These are phyloP conservation scores for Tridacna crocea DNA, from an alignment of 2,888 invertebrate genomes.

Conservation along the genomic window DNA sequence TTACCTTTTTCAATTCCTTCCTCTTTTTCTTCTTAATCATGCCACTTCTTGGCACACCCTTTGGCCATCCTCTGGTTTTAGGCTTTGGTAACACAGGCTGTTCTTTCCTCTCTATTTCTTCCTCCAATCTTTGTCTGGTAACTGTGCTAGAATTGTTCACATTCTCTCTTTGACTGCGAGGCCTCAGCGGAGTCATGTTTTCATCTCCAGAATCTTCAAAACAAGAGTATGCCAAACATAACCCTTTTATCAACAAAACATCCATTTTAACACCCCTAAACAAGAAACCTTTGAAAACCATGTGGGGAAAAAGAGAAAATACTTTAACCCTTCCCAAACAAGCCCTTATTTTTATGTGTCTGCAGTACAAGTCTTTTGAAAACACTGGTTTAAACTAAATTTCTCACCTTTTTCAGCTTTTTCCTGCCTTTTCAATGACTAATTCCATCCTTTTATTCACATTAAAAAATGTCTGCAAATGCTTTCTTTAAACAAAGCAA, in stretches of 20 bases:
- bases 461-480: too few species aligned
- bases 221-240: not conserved
- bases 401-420: too few species aligned
- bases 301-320: too few species aligned
- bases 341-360: too few species aligned
- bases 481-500: too few species aligned
- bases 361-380: too few species aligned
- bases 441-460: too few species aligned
- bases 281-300: too few species aligned
- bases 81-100: not conserved
- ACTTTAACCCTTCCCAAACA: too few species aligned
- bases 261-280: too few species aligned
- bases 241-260: not conserved
- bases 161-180: conserved; percentile 5
- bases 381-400: too few species aligned
- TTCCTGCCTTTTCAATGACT: too few species aligned
- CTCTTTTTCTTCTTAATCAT: conserved; percentile 20
- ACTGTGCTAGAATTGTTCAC: not conserved
- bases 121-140: not conserved
- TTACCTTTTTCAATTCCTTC: conserved; percentile 17
- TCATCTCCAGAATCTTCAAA: conserved; percentile 49
- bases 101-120: not conserved
- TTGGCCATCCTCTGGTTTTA: conserved; percentile 69
- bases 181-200: conserved; percentile 5
- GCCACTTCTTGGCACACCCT: conserved; percentile 65